These are phyloP conservation scores for Nebria brevicollis DNA, from an alignment of 2,888 invertebrate genomes.

Conservation along the genomic window DNA sequence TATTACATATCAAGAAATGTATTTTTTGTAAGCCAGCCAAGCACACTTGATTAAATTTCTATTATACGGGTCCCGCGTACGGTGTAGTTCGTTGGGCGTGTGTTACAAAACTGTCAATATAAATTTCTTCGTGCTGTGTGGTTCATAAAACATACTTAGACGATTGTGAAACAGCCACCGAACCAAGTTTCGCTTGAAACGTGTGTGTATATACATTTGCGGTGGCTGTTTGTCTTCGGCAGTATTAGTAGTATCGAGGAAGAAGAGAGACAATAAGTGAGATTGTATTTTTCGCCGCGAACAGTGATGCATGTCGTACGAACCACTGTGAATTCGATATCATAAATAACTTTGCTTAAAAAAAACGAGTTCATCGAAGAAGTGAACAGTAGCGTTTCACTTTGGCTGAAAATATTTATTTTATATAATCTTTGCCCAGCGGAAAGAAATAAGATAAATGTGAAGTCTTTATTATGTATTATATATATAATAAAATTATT, in stretches of 20 bases:
- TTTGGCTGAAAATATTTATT: not conserved
- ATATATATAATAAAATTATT: too few species aligned
- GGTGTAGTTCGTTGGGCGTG: conserved; percentile 22
- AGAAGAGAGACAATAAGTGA: conserved; percentile 51
- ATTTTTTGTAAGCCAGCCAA: conserved; percentile 2
- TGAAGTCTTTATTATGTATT: too few species aligned
- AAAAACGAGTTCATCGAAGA: conserved; percentile 19
- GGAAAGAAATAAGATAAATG: too few species aligned
- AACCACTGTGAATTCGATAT: conserved; percentile 52
- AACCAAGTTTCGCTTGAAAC: not conserved
- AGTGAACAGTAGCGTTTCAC: conserved; percentile 30
- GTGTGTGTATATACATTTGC: conserved; percentile 19
- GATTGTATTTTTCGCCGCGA: conserved; percentile 51
- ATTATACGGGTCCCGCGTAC: conserved; percentile 53
- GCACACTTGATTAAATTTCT: conserved; percentile 55
- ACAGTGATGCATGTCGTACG: conserved; percentile 53
- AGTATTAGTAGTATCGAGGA: conserved; percentile 8
- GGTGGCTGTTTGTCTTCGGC: not conserved
- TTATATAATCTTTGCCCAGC: not conserved
- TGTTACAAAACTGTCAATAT: conserved; percentile 42
- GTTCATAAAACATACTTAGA: conserved; percentile 48
- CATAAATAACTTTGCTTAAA: conserved; percentile 51
- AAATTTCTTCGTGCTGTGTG: conserved; percentile 39
- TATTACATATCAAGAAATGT: not conserved
- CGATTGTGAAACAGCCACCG: conserved; percentile 27